Evolutionary conservation across 2,888 invertebrate species (phyloP), one percentile per base, ranked within the genome.

Genomic region (Endomychus coccineus): DNA sequence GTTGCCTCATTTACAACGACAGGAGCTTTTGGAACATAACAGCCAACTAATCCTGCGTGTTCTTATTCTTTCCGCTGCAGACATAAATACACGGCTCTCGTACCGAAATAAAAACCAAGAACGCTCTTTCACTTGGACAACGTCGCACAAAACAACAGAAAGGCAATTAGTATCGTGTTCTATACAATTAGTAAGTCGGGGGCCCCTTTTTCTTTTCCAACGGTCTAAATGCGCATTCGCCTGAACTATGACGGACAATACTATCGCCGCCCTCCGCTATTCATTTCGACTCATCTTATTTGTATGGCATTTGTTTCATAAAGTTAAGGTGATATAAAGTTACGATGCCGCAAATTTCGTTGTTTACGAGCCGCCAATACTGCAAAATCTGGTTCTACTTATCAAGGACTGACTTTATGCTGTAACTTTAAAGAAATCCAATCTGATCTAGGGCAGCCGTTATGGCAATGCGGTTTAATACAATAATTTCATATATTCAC

Each of bases 91-190:
- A 50, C 51, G 53, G 30, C 39, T 29, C 31, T 39, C 34, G 29
- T 4, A 28, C 25, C 44, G 50, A 51, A 51, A 48, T 45, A 55
- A 54, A 58, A 55, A 51, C 40, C 42, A 47, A 46, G 46, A 49
- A 43, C 47, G 51, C 50, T 52, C 53, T 60, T 61, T 56, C 62
- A 58, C 58, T 61, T 56, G 59, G 57, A 56, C 56, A 58, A 52
- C 55, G 48, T 46, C 52, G 54, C 57, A 61, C 60, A 61, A 61
- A 61, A 61, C 59, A 58, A 56, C 58, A 61, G 56, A 55, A 57
- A 59, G 61, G 61, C 64, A 64, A 65, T 66, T 66, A 64, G 63
- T 64, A 64, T 61, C 61, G 56, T 62, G 59, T 64, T 62, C 61
- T 60, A 54, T 59, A 58, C 62, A 64, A 63, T 65, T 64, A 63